Percentiles rank a stretch among this genome's conserved stretches.
phyloP scores from a whole-genome alignment of 2,113 vertebrate species.

The Myotis lucifugus region DNA sequence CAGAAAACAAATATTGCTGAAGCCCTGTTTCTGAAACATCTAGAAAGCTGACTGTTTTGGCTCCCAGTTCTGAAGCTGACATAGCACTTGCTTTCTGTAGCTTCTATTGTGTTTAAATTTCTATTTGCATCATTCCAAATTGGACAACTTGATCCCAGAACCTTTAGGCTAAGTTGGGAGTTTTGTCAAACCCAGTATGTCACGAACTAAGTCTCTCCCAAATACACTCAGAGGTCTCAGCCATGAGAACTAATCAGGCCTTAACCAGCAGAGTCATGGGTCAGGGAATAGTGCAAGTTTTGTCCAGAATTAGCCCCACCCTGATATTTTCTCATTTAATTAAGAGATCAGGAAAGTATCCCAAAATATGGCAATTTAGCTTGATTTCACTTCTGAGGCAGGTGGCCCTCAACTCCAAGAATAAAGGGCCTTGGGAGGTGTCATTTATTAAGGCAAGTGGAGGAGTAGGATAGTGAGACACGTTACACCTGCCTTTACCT shows the following conservation, averaged over 20 bases:
- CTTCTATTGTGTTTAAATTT: not conserved
- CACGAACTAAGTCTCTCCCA: not conserved
- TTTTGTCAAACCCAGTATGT: not conserved
- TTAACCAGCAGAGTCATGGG: not conserved
- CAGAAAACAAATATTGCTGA: constrained; percentile 13
- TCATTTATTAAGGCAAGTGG: constrained; percentile 53
- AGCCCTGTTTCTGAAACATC: not conserved
- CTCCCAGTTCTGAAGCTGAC: not conserved
- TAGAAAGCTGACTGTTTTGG: not conserved
- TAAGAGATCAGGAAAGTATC: constrained; percentile 34
- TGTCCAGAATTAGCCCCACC: not conserved
- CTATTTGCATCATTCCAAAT: not conserved
- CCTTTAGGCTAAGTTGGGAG: not conserved
- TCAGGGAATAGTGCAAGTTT: not conserved
- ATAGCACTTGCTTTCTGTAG: not conserved
- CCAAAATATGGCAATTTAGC: constrained; percentile 9
- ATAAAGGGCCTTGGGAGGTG: not conserved
- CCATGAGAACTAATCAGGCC: not conserved
- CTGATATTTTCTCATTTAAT: not conserved
- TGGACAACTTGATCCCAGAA: not conserved
- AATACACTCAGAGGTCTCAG: not conserved
- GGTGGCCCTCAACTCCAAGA: constrained; percentile 16
- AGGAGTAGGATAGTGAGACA: not conserved
- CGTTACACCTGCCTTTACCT: constrained; percentile 43
- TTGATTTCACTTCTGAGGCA: constrained; percentile 30